Evolutionary conservation across 2,113 vertebrate species (phyloP), one percentile per base, ranked within the genome.

Genomic region (Burhinus oedicnemus): DNA sequence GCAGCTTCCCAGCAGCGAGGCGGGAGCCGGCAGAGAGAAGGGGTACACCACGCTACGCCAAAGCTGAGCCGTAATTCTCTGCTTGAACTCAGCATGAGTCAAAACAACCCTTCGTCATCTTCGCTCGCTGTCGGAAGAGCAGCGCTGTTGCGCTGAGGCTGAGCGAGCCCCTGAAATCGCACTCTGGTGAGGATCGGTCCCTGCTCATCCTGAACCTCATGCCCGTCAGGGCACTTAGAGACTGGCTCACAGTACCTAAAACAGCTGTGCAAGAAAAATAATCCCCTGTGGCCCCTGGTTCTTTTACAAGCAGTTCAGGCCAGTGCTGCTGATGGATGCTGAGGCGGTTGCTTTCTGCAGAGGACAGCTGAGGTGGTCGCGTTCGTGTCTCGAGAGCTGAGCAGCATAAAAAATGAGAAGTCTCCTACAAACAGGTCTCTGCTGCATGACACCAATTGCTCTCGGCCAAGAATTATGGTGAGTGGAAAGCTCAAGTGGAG

Each of bases 401-500:
- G n/a, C 32, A 61, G 54, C 70, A 80, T 51, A 79, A 91, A 89
- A 92, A 90, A 78, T 14, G 25, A 83, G 66, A 72, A 49, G 7
- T 52, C 51, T 89, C 65, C 93, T 38, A 19, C 66, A 44, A 91
- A 78, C 45, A 91, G 42, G n/a, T n/a, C 82, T 77, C 38, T 88
- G 81, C 51, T 91, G 75, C 82, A 40, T 26, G 51, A 88, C 78
- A 83, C n/a, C 29, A 15, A 11, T 17, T 92, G 44, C 84, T 96
- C 76, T 51, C 20, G 8, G 88, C 93, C 51, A 82, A 94, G 96
- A 72, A 74, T 90, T 95, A 83, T 19, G 92, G 83, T 21, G 75
- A 98, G 86, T 64, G 91, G 89, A 96, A 92, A 74, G 47, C 95
- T 97, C 91, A 97, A 82, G 95, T 32, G 55, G 85, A 89, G 78